Evolutionary conservation across 2,113 vertebrate species (phyloP), one percentile per base, ranked within the genome.

Genomic region (Hipposideros armiger): DNA sequence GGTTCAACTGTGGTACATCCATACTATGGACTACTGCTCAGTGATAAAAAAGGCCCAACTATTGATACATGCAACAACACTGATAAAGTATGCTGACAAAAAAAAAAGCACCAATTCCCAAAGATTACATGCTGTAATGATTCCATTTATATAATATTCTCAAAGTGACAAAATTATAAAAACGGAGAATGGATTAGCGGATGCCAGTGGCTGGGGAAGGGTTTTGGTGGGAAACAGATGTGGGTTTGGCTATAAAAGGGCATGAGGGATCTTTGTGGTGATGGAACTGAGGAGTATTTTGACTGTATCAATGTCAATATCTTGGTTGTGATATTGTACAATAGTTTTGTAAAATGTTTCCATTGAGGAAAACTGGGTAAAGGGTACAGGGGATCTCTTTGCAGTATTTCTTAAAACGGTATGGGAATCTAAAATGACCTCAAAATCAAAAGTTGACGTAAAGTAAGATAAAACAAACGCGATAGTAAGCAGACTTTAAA

Each of bases 361-460:
- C 30, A 8, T 3, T 24, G 87, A 60, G 30, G 70, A 30, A 92
- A 82, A 67, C 22, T 45, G 19, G 26, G 2, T 28, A 45, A 67
- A 74, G n/a, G 3, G 40, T 30, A 40, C 6, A 40, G 3, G 16
- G 28, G 1, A 28, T 28, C 17, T 74, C 24, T 89, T 32, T 47
- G 74, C 17, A 60, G 66, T 58, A 64, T 89, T 88, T 72, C 73
- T 93, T 76, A 87, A 22, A 82, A 78, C 77, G 89, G 26, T 5
- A n/a, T 17, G 32, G 45, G 22, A 87, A 64, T 70, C 45, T 58
- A 70, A 7, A 54, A 54, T 20, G 42, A 62, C 28, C 13, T 60
- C 36, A 52, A 60, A 45, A 50, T 69, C 32, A 42, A 47, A 92
- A 52, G 24, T 13, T 30, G 11, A 78, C 73, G 82, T 86, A 52